Evolutionary conservation across 1,140 invertebrate genomes (phyloP), one percentile per base, ranked within the genome.

Genomic region (Pinna nobilis): DNA sequence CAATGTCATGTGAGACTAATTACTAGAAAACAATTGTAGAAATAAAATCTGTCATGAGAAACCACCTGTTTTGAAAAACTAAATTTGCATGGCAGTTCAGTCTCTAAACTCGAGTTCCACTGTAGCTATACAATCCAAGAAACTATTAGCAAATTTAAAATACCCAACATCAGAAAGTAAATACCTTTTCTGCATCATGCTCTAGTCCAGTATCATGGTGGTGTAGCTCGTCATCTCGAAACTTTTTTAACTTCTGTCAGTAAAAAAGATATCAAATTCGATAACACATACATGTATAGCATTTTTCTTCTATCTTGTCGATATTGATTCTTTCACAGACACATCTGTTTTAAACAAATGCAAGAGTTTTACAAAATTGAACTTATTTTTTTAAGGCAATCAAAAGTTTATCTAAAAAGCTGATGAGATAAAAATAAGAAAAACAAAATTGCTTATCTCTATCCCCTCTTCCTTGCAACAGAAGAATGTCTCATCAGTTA

Each of bases 171-270:
- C n/a, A n/a, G n/a, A n/a, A n/a, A n/a, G n/a, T n/a, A n/a, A n/a
- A n/a, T 33, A 59, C 87, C 82, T 91, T 87, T 73, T 90, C 88
- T 55, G 98, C 98, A 23, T 98, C 96, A 78, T 98, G 92, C 82
- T 95, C 93, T 47, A 99, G 91, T 15, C 98, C 98, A 1, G 94
- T 97, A 85, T 99, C 98, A 88, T 99, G 97, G 90, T 99, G 98
- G 82, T 99, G 96, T 86, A 98, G 94, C 88, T 99, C 98, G 84
- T 99, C 98, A 88, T 99, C 97, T 47, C 98, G 92, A 90, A 98
- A 98, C 89, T 96, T 93, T 61, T 94, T 96, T 60, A 99, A 95
- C 0, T 84, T 89, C 81, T 91, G 80, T 25, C 84, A 80, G 32
- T 70, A 15, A 70, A 37, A 32, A 61, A 53, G 20, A 13, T 28